These are phyloP conservation scores for Antennarius striatus DNA, from an alignment of 2,113 vertebrate species.

Conservation along the genomic window DNA sequence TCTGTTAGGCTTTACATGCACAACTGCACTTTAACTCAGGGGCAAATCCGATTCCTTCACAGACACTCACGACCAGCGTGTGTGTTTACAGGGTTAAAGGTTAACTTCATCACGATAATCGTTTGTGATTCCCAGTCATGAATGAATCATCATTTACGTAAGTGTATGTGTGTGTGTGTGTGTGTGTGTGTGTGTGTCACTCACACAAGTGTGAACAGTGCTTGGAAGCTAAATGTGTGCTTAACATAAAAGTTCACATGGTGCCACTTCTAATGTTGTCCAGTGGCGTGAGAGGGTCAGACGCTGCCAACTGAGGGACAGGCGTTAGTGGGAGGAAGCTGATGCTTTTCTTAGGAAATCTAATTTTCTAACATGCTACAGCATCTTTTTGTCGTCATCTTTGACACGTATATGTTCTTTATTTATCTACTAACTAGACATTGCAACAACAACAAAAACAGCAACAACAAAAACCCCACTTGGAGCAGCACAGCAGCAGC, in stretches of 20 bases:
- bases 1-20: constrained; percentile 2
- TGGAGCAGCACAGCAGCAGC: neutral
- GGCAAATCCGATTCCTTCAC: constrained; percentile 21
- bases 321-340: no score
- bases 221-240: constrained; percentile 12
- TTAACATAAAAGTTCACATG: constrained; percentile 20
- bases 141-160: constrained; percentile 69
- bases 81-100: constrained; percentile 49
- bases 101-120: constrained; percentile 66
- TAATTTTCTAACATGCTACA: no score
- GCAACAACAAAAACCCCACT: constrained; percentile 20
- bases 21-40: neutral
- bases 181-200: neutral
- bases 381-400: no score
- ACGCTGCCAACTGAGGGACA: neutral
- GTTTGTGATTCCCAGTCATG: constrained; percentile 59
- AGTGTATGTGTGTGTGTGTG: constrained; percentile 1
- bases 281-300: constrained; percentile 14
- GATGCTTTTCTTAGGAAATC: no score
- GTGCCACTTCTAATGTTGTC: constrained; percentile 37
- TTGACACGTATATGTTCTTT: no score
- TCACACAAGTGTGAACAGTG: constrained; percentile 37
- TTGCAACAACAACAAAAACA: neutral
- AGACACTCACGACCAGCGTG: constrained; percentile 23
- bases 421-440: no score